phyloP scores from a whole-genome alignment of 2,888 invertebrate genomes.

The Matsumyia berberina region DNA sequence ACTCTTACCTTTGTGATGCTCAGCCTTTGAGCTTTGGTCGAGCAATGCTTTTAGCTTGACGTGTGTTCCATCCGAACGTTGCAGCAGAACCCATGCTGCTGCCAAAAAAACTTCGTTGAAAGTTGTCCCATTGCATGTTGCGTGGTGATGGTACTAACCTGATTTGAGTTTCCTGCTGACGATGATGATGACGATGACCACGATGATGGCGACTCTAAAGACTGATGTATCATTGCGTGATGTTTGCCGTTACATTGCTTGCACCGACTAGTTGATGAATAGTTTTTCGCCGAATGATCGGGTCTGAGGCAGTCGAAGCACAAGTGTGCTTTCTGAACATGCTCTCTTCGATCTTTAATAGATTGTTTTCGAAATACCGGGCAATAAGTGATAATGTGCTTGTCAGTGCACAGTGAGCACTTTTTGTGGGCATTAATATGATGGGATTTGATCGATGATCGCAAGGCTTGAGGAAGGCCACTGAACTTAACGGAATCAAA shows the following conservation, averaged over 20 bases:
- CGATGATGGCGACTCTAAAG: too few species aligned
- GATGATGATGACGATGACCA: too few species aligned
- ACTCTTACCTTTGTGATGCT: slow-evolving; percentile 24
- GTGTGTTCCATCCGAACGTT: background rate
- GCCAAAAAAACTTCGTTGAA: slow-evolving; percentile 24
- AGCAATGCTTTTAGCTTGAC: slow-evolving; percentile 12
- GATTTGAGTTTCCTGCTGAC: too few species aligned
- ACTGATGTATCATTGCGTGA: too few species aligned
- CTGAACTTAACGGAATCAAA: background rate
- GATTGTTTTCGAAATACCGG: slow-evolving; percentile 1
- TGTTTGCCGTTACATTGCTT: too few species aligned
- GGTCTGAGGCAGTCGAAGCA: slow-evolving; percentile 10
- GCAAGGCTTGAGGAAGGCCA: background rate
- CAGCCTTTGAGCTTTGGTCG: slow-evolving; percentile 18
- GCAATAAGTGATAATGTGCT: slow-evolving; percentile 11
- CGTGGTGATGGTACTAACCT: slow-evolving; percentile 16
- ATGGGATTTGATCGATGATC: slow-evolving; percentile 2
- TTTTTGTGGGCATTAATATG: background rate
- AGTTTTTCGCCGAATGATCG: slow-evolving; percentile 1
- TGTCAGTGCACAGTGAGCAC: background rate
- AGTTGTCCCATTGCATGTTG: background rate
- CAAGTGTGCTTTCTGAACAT: slow-evolving; percentile 9
- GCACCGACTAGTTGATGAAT: too few species aligned
- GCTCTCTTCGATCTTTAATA: background rate
- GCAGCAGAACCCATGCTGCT: slow-evolving; percentile 23